These are phyloP conservation scores for Recurvirostra avosetta DNA, from an alignment of 2,113 vertebrate species.

Conservation along the genomic window DNA sequence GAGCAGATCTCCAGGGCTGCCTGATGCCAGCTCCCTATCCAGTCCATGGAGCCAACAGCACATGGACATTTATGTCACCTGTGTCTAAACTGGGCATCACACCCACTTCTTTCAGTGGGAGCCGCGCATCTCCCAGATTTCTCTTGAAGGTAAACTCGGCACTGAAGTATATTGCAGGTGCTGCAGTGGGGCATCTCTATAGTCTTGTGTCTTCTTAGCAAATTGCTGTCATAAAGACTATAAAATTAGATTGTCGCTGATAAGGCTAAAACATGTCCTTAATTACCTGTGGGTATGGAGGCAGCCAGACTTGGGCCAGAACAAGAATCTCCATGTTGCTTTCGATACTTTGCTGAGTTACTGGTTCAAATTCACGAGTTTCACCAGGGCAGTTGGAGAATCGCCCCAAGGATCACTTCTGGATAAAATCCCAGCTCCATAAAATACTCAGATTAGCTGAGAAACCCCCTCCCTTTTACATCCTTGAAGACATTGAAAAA, in stretches of 20 bases:
- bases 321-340: not conserved
- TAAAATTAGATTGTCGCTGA: not conserved
- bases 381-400: not conserved
- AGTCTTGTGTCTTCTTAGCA: not conserved
- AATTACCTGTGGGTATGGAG: not conserved
- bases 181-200: not conserved
- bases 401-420: fast-evolving
- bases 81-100: not conserved
- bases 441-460: not conserved
- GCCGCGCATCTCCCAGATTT: not conserved
- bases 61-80: not conserved
- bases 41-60: not conserved
- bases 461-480: not conserved
- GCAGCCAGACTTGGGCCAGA: not conserved
- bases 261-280: not conserved
- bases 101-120: not conserved
- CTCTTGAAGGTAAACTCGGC: not conserved
- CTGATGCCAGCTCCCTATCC: not conserved
- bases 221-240: not conserved
- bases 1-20: not conserved
- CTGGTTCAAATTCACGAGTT: not conserved
- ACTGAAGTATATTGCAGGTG: not conserved
- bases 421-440: not conserved
- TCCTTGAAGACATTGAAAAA: not conserved
- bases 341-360: not conserved